phyloP scores from a whole-genome alignment of 2,888 invertebrate genomes.

The Schizotus pectinicornis region DNA sequence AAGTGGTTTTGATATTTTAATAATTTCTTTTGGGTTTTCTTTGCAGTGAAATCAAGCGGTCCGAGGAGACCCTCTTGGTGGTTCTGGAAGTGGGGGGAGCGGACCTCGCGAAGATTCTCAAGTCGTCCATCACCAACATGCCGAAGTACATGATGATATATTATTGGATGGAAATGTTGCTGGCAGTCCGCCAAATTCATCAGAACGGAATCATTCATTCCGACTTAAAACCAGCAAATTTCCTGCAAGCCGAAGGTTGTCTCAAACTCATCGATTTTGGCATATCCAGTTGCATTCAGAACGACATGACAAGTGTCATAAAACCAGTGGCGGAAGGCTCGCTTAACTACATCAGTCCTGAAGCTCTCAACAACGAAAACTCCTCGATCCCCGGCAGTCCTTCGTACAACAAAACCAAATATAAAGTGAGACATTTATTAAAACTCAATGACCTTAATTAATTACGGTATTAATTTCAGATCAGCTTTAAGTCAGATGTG shows the following conservation, averaged over 20 bases:
- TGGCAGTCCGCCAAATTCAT: constrained; percentile 90
- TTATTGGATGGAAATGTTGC: constrained; percentile 94
- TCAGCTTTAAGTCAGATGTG: constrained; percentile 91
- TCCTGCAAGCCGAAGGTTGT: constrained; percentile 82
- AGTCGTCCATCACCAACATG: constrained; percentile 58
- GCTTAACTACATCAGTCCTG: constrained; percentile 95
- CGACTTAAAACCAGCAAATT: constrained; percentile 97
- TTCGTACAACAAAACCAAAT: constrained; percentile 57
- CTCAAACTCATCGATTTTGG: constrained; percentile 98
- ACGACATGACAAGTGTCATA: constrained; percentile 87
- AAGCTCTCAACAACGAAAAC: constrained; percentile 77
- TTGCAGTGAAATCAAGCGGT: constrained; percentile 74
- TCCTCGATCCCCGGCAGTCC: constrained; percentile 50
- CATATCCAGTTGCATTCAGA: constrained; percentile 86
- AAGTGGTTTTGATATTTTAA: constrained; percentile 23
- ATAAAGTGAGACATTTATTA: constrained; percentile 52
- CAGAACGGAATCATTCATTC: constrained; percentile 92
- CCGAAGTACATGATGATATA: constrained; percentile 80
- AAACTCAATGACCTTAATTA: not conserved
- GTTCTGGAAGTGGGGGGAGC: constrained; percentile 94
- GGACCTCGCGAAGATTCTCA: constrained; percentile 81
- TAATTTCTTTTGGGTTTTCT: constrained; percentile 5
- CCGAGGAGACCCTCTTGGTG: constrained; percentile 73
- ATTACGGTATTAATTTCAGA: constrained; percentile 61
- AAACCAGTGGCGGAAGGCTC: constrained; percentile 87